These are phyloP conservation scores for Castor canadensis DNA, from an alignment of 2,113 vertebrate species.

Conservation along the genomic window DNA sequence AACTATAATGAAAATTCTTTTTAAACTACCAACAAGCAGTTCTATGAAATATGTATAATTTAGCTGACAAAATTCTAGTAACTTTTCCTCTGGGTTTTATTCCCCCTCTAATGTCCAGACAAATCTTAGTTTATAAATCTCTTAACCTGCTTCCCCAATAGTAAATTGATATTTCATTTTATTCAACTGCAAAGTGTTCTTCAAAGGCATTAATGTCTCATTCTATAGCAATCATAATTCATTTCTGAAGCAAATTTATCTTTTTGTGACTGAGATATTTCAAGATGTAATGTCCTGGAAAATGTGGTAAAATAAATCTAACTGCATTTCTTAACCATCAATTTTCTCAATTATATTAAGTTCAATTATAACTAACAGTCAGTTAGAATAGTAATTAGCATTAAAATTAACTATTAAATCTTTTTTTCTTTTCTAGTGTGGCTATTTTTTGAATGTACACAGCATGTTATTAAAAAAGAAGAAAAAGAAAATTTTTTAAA, in stretches of 20 bases:
- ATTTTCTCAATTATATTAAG: background rate
- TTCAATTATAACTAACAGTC: background rate
- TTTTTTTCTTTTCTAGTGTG: background rate
- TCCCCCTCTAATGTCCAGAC: background rate
- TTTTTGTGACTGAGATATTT: background rate
- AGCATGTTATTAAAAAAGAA: background rate
- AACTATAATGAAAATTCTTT: background rate
- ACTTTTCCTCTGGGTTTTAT: background rate
- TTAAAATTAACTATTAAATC: background rate
- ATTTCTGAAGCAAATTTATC: background rate
- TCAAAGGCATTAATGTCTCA: background rate
- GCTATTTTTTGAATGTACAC: background rate
- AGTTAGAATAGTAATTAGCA: background rate
- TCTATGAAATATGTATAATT: background rate
- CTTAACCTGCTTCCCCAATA: background rate
- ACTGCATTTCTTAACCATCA: background rate
- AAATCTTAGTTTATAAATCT: background rate
- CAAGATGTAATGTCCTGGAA: background rate
- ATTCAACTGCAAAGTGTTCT: background rate
- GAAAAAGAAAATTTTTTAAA: background rate
- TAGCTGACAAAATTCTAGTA: background rate
- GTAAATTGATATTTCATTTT: background rate
- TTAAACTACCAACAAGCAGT: background rate
- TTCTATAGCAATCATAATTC: background rate
- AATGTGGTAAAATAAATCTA: background rate